phyloP scores from a whole-genome alignment of 2,888 invertebrate species.

The Drosophila macrospina region DNA sequence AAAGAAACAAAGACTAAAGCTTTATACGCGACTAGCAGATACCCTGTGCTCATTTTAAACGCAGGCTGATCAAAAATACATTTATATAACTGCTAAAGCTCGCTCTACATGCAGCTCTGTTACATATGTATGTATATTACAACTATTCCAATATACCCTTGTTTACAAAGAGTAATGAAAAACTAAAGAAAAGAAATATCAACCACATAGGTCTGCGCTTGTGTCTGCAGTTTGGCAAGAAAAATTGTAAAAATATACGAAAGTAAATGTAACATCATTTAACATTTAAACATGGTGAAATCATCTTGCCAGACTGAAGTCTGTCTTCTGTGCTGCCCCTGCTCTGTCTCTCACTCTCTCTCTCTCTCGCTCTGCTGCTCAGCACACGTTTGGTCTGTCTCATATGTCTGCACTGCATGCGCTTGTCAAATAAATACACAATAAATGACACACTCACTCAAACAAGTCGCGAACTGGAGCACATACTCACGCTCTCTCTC shows the following conservation, averaged over 20 bases:
- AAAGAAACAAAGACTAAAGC: slow-evolving; percentile 24
- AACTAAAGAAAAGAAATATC: slow-evolving; percentile 44
- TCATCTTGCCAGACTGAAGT: slow-evolving; percentile 24
- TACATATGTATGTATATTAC: too few species aligned
- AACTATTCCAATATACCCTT: too few species aligned
- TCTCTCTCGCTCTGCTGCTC: slow-evolving; percentile 1
- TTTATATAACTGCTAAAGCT: too few species aligned
- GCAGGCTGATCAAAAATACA: too few species aligned
- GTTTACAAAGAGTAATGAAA: neutral
- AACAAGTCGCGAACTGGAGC: slow-evolving; percentile 47
- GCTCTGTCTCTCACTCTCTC: too few species aligned
- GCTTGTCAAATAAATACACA: slow-evolving; percentile 74
- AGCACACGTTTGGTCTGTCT: slow-evolving; percentile 40
- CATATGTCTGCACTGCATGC: slow-evolving; percentile 56
- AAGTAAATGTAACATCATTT: slow-evolving; percentile 66
- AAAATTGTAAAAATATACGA: slow-evolving; percentile 51
- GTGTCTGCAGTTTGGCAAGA: slow-evolving; percentile 24
- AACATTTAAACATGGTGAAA: slow-evolving; percentile 53
- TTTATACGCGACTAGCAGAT: neutral
- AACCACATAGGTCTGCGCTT: slow-evolving; percentile 21
- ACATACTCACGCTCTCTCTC: slow-evolving; percentile 7
- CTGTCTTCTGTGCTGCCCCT: neutral
- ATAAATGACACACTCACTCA: slow-evolving; percentile 71
- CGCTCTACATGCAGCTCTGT: too few species aligned
- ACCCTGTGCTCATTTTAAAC: too few species aligned